Evolutionary conservation across 2,888 invertebrate species (phyloP).

Genomic region (Harpalus rubripes): DNA sequence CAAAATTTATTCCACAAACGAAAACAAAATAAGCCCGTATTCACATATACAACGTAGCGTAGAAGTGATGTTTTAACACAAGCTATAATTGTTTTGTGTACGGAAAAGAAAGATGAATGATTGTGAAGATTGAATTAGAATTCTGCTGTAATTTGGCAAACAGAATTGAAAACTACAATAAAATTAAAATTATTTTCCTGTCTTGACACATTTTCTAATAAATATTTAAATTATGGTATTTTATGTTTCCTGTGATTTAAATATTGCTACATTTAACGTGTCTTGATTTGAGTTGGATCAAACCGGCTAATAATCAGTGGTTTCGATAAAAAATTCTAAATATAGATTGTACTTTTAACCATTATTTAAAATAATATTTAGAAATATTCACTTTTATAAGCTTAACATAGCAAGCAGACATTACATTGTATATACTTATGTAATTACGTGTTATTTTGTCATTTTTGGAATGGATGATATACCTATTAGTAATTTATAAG

Average conservation of each 20-base stretch:
- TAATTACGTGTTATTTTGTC: no score
- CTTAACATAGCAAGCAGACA: no score
- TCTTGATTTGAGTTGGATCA: background rate
- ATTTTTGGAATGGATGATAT: no score
- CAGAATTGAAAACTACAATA: background rate
- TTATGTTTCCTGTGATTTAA: background rate
- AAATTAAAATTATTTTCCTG: background rate
- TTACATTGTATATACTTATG: no score
- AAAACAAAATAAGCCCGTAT: background rate
- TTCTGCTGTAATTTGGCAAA: no score
- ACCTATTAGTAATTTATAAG: no score
- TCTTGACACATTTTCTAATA: background rate
- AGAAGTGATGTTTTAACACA: no score
- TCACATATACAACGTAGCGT: background rate
- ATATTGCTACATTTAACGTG: background rate
- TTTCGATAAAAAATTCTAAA: background rate
- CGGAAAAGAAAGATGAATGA: no score
- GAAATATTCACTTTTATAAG: background rate
- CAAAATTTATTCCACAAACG: constrained; percentile 21
- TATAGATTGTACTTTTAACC: no score
- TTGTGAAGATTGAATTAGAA: no score
- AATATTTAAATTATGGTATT: background rate
- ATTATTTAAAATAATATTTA: background rate
- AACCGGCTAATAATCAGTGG: background rate
- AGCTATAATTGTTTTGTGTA: no score